Percentiles rank a stretch among this genome's conserved stretches.
Evolutionary conservation across 2,113 vertebrate genomes (phyloP).

Genomic region (Callospermophilus lateralis): DNA sequence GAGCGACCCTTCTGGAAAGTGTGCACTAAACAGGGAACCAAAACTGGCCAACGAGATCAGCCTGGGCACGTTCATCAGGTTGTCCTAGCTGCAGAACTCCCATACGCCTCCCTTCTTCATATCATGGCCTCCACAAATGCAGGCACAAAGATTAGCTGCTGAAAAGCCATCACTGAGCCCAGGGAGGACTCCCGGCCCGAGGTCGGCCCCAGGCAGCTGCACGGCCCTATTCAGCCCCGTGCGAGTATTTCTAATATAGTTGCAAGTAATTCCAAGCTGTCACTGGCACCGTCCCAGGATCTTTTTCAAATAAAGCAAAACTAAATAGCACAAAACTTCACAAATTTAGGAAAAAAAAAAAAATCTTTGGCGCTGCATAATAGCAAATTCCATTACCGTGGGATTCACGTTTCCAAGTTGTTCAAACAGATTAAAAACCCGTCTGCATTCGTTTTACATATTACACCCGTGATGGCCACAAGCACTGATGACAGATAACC

Average conservation of each 20-base stretch:
- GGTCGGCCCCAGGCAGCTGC: neutral
- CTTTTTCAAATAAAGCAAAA: constrained; percentile 69
- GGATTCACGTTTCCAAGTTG: constrained; percentile 51
- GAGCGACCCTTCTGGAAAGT: neutral
- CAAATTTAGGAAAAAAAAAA: constrained; percentile 43
- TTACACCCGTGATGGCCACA: neutral
- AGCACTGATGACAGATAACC: neutral
- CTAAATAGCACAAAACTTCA: constrained; percentile 61
- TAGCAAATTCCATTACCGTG: constrained; percentile 63
- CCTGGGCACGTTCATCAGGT: neutral
- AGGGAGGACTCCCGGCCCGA: neutral
- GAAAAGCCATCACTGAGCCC: neutral
- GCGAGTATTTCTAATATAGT: constrained; percentile 35
- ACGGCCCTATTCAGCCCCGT: neutral
- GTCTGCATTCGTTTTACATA: constrained; percentile 9
- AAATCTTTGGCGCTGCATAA: constrained; percentile 23
- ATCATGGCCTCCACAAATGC: neutral
- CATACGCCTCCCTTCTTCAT: neutral
- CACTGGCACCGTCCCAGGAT: constrained; percentile 62
- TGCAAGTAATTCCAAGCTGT: constrained; percentile 40
- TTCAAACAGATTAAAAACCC: constrained; percentile 59
- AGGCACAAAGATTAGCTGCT: constrained; percentile 33
- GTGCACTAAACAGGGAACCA: neutral
- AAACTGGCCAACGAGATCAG: constrained; percentile 33
- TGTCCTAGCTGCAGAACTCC: neutral